Base-by-base conservation (phyloP, 92 coral and sea anemone genomes). In the Bergia puertoricense region DNA sequence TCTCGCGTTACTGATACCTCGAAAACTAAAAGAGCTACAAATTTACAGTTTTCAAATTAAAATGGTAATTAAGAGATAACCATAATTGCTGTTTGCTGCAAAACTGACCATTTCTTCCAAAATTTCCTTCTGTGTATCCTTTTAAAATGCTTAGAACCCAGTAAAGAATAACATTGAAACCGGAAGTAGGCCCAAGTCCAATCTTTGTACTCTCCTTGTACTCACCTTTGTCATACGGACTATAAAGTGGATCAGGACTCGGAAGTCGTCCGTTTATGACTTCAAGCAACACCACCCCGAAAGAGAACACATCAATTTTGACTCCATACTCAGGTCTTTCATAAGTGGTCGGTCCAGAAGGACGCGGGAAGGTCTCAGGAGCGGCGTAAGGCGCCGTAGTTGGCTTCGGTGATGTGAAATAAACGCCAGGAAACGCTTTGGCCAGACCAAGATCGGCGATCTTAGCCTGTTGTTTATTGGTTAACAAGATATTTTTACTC, bases 401-500 rank as follows among this genome's bases (percentile, higher is more conserved):
- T 23, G 91, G 91, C 20, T 88, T 85, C 4, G 93, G 93, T 15
- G 93, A 77, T 6, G 79, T 42, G 46, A 72, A 74, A 42, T 79
- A 69, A 22, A 57, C 51, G 39, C 93, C 89, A 3, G 77, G 86
- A 36, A 84, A 85, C 30, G 86, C 67, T 79, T 85, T 91, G 13
- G 93, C 93, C 59, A 88, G 93, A 2, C 93, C 93, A 23, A 88
- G 91, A 85, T 91, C 93, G 8, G 91, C 91, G 65, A 91, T 88
- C 62, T 88, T 91, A 2, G 93, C 93, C 59, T 85, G 89, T 81
- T 76, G 76, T 74, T 78, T 88, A n/a, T 85, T 66, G 30, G 86
- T 88, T 20, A 91, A 45, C 48, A 91, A 80, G 78, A 91, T 91
- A 80, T 91, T 91, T 14, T 62, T 80, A 56, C 89, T 84, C 54